A percentile compares a stretch with the other conserved stretches of the same genome.
These are phyloP conservation scores for Crioceris asparagi DNA, from an alignment of 2,888 invertebrate genomes.

Conservation along the genomic window DNA sequence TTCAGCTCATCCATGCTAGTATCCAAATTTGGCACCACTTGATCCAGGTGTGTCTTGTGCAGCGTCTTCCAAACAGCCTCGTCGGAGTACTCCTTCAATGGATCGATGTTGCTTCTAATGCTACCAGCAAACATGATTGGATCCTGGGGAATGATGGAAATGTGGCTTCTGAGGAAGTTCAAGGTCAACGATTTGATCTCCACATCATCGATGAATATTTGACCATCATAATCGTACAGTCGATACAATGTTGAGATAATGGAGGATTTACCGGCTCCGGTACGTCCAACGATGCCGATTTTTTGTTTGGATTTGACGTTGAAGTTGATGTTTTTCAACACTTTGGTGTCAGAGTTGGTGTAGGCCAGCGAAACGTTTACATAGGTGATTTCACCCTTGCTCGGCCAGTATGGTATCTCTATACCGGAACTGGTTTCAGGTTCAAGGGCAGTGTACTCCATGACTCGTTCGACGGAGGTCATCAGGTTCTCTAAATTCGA, in stretches of 20 bases:
- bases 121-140: conserved; percentile 45
- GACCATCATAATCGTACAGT: conserved; percentile 65
- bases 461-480: conserved; percentile 79
- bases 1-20: conserved; percentile 19
- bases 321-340: conserved; percentile 63
- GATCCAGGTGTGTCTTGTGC: conserved; percentile 32
- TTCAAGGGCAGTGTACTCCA: conserved; percentile 39
- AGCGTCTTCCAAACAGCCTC: conserved; percentile 27
- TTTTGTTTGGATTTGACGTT: conserved; percentile 56
- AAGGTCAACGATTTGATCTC: conserved; percentile 38
- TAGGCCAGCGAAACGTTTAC: conserved; percentile 59
- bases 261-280: conserved; percentile 78
- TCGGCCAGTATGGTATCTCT: conserved; percentile 62
- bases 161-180: conserved; percentile 35
- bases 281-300: conserved; percentile 71
- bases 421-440: conserved; percentile 27
- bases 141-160: conserved; percentile 44
- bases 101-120: conserved; percentile 38
- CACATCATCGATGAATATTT: conserved; percentile 42
- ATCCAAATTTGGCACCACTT: conserved; percentile 30
- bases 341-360: conserved; percentile 48
- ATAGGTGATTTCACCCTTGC: conserved; percentile 51
- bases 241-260: conserved; percentile 55
- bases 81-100: conserved; percentile 23
- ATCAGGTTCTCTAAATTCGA: conserved; percentile 70